These are phyloP conservation scores for Typhlomys cinereus DNA, from an alignment of 2,113 vertebrate genomes.

Conservation along the genomic window DNA sequence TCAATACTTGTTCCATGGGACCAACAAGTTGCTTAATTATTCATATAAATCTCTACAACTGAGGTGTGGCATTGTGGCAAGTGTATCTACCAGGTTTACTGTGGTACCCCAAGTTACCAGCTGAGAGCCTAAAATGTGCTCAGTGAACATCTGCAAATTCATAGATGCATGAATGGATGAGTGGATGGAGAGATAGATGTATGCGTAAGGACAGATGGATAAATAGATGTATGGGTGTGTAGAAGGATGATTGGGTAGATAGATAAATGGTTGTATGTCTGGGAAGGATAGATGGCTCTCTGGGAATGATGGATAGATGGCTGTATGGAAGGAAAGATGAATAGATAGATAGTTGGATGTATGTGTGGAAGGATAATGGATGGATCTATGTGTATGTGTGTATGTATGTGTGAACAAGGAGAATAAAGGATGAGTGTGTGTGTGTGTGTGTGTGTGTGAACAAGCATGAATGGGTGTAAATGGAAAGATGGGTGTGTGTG, in stretches of 20 bases:
- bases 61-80: neutral
- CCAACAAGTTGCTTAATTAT: neutral
- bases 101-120: neutral
- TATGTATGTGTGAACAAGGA: no score
- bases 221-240: fast-evolving
- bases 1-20: neutral
- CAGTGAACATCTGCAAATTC: neutral
- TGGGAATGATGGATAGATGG: no score
- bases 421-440: no score
- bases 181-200: no score
- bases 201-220: fast-evolving
- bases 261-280: neutral
- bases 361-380: neutral
- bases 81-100: neutral
- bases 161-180: neutral
- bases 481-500: no score
- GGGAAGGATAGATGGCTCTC: neutral
- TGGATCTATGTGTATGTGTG: no score
- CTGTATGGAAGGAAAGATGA: no score
- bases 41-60: neutral
- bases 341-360: neutral
- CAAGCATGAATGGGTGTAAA: no score
- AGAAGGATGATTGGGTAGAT: fast-evolving
- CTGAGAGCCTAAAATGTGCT: neutral
- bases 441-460: no score